These are phyloP conservation scores for Elysia chlorotica DNA, from an alignment of 1,140 invertebrate genomes.

Conservation along the genomic window DNA sequence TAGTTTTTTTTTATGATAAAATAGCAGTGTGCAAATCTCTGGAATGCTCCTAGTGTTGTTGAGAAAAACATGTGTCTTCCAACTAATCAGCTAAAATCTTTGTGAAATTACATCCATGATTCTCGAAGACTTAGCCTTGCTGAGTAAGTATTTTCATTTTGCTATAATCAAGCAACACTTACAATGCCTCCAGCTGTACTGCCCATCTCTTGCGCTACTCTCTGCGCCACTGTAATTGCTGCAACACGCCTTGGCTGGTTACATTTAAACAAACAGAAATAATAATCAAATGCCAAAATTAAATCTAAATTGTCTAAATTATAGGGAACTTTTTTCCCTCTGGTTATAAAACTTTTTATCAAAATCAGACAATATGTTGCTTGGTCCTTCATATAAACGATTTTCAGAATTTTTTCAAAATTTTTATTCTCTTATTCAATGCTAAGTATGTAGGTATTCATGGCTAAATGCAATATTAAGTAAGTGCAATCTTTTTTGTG, in stretches of 20 bases:
- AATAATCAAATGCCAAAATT: not conserved
- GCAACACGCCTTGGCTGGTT: conserved; percentile 85
- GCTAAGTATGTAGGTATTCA: too few relatives aligned
- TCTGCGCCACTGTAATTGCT: conserved; percentile 84
- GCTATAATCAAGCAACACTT: conserved; percentile 20
- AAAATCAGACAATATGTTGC: not conserved
- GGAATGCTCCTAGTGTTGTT: not conserved
- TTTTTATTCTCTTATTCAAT: not conserved
- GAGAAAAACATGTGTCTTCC: not conserved
- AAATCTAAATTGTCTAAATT: not conserved
- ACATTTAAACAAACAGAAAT: not conserved
- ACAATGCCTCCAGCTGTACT: conserved; percentile 71
- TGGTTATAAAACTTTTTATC: too few relatives aligned
- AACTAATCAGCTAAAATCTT: not conserved
- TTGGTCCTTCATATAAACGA: not conserved
- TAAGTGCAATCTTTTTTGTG: too few relatives aligned
- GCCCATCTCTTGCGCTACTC: conserved; percentile 80
- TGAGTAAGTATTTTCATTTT: not conserved
- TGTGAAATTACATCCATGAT: not conserved
- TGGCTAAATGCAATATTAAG: too few relatives aligned
- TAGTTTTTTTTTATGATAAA: too few relatives aligned
- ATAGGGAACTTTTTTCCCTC: too few relatives aligned
- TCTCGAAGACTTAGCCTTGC: too few relatives aligned
- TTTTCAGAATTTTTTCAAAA: not conserved
- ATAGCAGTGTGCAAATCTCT: too few relatives aligned